Base-by-base conservation (phyloP, 2,113 vertebrate genomes). In the Urocynchramus pylzowi region DNA sequence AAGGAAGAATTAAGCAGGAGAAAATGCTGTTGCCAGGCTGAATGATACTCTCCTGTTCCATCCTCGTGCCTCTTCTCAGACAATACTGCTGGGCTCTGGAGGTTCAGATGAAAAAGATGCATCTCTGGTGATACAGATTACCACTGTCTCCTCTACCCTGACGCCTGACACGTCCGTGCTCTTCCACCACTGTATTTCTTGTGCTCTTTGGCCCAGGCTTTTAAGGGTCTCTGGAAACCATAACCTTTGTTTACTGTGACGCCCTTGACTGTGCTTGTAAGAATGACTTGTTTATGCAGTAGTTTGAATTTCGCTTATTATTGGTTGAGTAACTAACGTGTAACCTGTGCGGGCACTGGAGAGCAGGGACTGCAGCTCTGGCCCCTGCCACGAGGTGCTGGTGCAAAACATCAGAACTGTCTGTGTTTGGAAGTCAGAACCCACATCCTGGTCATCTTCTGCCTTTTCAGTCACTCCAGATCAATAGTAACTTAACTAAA, bases 341-440 rank as follows among this genome's bases (percentile, higher is more conserved):
- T 64, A 52, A 64, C 28, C 47, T 12, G 19, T 57, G 47, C 75
- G 24, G 45, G 82, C 50, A 18, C 37, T 31, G 84, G 73, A 60
- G 45, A 42, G 63, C 2, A 53, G 11, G 1, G 59, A 44, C 60
- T 57, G 79, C 4, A 11, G 8, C 39, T 41, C 30, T 17, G 26
- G 53, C 39, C 13, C 2, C 75, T 31, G 24, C 2, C 39, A 35
- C 4, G 11, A 59, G 49, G 49, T 49, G 53, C 50, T 53, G 11
- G 71, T 13, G 0, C 30, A 23, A 23, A 6, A 5, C 1, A 0
- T 41, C 68, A 42, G 17, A 35, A 67, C 7, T 0, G 0, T 3
- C 56, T 44, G 52, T 59, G 61, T 53, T 7, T 37, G 87, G 65
- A 52, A 37, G 44, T 67, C 33, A 56, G 15, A 71, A 41, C 3